Conservation (phyloP, 2,797 vertebrate species). For the Poeciliopsis paucimaculata region DNA sequence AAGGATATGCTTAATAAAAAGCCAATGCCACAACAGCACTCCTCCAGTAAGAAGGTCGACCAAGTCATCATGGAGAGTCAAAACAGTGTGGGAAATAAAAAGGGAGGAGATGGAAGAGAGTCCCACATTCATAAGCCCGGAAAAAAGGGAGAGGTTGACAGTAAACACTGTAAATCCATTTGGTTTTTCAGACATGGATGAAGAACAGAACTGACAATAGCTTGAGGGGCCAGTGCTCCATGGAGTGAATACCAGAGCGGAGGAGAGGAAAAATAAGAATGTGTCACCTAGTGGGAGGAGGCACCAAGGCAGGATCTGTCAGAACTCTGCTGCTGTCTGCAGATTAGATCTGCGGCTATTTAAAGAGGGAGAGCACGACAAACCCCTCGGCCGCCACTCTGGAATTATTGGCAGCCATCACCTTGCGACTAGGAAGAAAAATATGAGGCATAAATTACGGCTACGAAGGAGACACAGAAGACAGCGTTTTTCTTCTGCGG, state of each 20-base stretch:
- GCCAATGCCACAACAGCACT: slow-evolving; percentile 17
- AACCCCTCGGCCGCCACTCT: slow-evolving; percentile 47
- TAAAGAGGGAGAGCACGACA: slow-evolving; percentile 71
- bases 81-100: slow-evolving; percentile 59
- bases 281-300: slow-evolving; percentile 82
- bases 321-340: slow-evolving; percentile 83
- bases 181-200: slow-evolving; percentile 81
- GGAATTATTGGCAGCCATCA: slow-evolving; percentile 67
- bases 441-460: slow-evolving; percentile 46
- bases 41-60: slow-evolving; percentile 60
- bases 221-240: slow-evolving; percentile 79
- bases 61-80: slow-evolving; percentile 63
- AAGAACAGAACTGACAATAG: slow-evolving; percentile 84
- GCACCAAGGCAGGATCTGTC: slow-evolving; percentile 79
- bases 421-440: slow-evolving; percentile 46
- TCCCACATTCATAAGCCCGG: slow-evolving; percentile 53
- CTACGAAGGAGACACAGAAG: slow-evolving; percentile 4
- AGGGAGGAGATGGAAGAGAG: slow-evolving; percentile 53
- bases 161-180: slow-evolving; percentile 83
- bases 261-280: slow-evolving; percentile 77
- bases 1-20: slow-evolving; percentile 40
- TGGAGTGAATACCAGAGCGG: slow-evolving; percentile 78
- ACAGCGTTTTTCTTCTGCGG: slow-evolving; percentile 11
- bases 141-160: slow-evolving; percentile 71
- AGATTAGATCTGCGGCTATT: slow-evolving; percentile 84